These are phyloP conservation scores for Galaxea fascicularis DNA, from an alignment of 92 coral and sea anemone genomes.

Conservation along the genomic window DNA sequence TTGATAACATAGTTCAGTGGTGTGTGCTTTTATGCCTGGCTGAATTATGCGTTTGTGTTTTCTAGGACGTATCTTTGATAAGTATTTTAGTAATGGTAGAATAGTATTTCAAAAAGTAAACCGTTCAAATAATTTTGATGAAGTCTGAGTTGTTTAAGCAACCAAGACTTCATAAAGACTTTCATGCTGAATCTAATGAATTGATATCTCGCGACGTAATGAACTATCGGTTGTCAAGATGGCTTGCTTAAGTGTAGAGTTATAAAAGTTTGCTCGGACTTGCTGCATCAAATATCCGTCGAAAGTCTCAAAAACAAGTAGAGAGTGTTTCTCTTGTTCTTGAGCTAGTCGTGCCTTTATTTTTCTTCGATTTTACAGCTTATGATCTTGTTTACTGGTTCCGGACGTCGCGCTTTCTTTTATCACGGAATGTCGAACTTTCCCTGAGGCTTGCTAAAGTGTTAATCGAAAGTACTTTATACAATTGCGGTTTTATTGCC, in stretches of 20 bases:
- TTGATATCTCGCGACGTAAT: not conserved
- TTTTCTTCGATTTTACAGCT: constrained; percentile 1
- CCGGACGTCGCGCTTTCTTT: not conserved
- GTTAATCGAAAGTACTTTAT: constrained; percentile 29
- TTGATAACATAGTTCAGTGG: not conserved
- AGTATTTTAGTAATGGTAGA: too few relatives aligned
- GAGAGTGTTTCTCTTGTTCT: not conserved
- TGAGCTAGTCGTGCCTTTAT: not conserved
- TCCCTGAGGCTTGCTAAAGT: constrained; percentile 27
- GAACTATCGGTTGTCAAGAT: not conserved
- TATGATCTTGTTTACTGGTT: constrained; percentile 8
- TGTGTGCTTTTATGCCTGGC: not conserved
- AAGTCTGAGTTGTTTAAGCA: not conserved
- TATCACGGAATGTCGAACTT: not conserved
- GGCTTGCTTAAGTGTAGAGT: not conserved
- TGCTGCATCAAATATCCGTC: not conserved
- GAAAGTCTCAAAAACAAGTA: not conserved
- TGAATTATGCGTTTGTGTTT: not conserved
- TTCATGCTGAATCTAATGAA: too few relatives aligned
- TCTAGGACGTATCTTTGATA: not conserved
- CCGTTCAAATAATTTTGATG: too few relatives aligned
- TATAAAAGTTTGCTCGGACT: not conserved
- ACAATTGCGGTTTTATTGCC: constrained; percentile 18
- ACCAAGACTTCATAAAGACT: not conserved
- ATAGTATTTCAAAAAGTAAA: too few relatives aligned